Evolutionary conservation across 2,888 invertebrate genomes (phyloP).

Genomic region (Hirtodrosophila trivittata): DNA sequence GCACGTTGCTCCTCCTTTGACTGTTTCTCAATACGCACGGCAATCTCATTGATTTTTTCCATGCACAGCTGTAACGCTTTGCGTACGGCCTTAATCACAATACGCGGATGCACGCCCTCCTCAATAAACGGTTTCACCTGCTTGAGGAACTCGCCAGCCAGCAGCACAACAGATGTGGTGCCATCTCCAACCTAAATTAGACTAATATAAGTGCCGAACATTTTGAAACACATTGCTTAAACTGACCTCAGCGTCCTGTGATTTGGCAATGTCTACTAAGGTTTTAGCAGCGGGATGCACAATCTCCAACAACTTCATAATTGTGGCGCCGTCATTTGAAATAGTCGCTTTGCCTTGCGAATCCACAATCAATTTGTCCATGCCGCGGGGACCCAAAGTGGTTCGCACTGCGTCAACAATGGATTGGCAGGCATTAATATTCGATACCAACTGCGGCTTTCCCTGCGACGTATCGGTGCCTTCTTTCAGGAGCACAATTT

Average conservation of each 20-base stretch:
- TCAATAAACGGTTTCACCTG: constrained; percentile 97
- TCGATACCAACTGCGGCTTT: constrained; percentile 96
- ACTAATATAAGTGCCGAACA: no score
- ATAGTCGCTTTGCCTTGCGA: constrained; percentile 95
- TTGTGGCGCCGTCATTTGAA: constrained; percentile 99
- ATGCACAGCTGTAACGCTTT: constrained; percentile 92
- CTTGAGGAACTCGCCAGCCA: constrained; percentile 97
- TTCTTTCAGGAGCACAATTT: constrained; percentile 98
- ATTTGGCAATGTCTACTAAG: constrained; percentile 99
- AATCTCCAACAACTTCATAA: constrained; percentile 98
- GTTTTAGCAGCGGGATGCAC: constrained; percentile 99
- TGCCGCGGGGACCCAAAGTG: constrained; percentile 98
- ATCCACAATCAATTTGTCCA: constrained; percentile 99
- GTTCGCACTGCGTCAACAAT: constrained; percentile 98
- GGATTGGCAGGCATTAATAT: constrained; percentile 98
- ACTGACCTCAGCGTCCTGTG: constrained; percentile 97
- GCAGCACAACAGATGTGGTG: constrained; percentile 97
- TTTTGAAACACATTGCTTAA: no score
- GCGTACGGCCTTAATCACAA: constrained; percentile 95
- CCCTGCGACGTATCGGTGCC: constrained; percentile 99
- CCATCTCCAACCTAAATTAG: constrained; percentile 95
- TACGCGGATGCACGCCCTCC: constrained; percentile 96
- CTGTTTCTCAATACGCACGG: constrained; percentile 90
- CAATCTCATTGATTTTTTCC: constrained; percentile 91
- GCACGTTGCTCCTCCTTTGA: constrained; percentile 84